Base-by-base conservation (phyloP, 2,113 vertebrate species). In the Dasyornis broadbenti region DNA sequence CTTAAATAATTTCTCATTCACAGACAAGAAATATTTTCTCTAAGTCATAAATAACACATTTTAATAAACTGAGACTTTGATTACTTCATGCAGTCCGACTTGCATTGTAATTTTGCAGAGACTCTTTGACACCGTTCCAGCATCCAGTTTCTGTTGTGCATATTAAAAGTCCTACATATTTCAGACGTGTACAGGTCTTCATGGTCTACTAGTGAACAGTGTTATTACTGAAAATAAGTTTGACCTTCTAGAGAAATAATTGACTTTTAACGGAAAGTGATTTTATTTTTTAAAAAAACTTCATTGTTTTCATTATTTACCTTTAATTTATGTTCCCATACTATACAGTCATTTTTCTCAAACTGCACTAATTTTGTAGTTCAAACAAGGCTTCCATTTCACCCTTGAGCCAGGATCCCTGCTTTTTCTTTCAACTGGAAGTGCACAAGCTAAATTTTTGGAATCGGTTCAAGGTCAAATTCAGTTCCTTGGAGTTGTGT, bases 31-130 rank as follows among this genome's bases (percentile, higher is more conserved):
- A 94, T 97, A 89, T 94, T 98, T 98, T 97, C 94, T 95, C 61
- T 86, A 87, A 97, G 97, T 71, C 96, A 97, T 98, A 97, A 98
- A 98, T 98, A 98, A 98, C 66, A 50, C 89, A 84, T 97, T 96
- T 97, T 97, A 96, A 96, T 95, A 94, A 97, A 92, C 63, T 11
- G 81, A 86, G 94, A 84, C 97, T 98, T 96, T 97, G 96, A 97
- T 97, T 97, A 86, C 96, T 97, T 95, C 96, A 97, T 95, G 96
- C 84, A 69, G 97, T 96, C 94, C 77, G 61, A 94, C 88, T 82
- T 61, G 85, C 91, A 96, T 96, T 97, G 96, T 96, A 89, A 96
- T 96, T 96, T 54, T 44, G 78, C 86, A 94, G 94, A 95, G 85
- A 92, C 82, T 87, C n/a, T 92, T 97, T 98, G 97, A 97, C 97